A percentile compares a stretch with the other conserved stretches of the same genome.
These are phyloP conservation scores for Karalla daura DNA, from an alignment of 2,797 vertebrate genomes.

Conservation along the genomic window DNA sequence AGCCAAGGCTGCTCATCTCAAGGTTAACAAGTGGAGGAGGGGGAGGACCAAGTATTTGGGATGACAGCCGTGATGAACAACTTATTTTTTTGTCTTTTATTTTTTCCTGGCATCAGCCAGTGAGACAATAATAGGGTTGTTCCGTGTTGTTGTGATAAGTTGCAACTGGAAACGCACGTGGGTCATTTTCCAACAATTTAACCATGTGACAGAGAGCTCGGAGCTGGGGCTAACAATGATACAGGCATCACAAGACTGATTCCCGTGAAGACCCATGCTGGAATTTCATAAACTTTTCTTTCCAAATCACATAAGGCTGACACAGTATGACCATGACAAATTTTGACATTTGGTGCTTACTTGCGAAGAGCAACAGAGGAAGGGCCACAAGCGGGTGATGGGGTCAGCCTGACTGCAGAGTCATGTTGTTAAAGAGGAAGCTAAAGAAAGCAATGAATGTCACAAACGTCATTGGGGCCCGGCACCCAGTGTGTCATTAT, in stretches of 20 bases:
- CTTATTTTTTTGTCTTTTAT: neutral
- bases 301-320: constrained; percentile 39
- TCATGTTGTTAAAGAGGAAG: constrained; percentile 43
- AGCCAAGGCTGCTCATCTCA: constrained; percentile 10
- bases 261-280: neutral
- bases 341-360: constrained; percentile 20
- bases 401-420: constrained; percentile 12
- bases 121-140: constrained; percentile 28
- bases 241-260: constrained; percentile 1
- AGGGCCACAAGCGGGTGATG: constrained; percentile 1
- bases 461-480: constrained; percentile 31
- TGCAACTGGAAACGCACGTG: neutral
- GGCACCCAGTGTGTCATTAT: constrained; percentile 39
- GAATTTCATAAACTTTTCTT: constrained; percentile 39
- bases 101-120: constrained; percentile 21
- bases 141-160: constrained; percentile 13
- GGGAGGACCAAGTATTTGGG: neutral
- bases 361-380: constrained; percentile 36
- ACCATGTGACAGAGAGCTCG: constrained; percentile 24
- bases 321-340: constrained; percentile 19
- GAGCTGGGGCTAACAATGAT: constrained; percentile 24
- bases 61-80: constrained; percentile 11
- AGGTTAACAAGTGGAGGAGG: neutral
- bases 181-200: constrained; percentile 38
- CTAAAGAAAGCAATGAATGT: constrained; percentile 34